Evolutionary conservation across 2,113 vertebrate genomes (phyloP).

Genomic region (Pelmatolapia mariae): DNA sequence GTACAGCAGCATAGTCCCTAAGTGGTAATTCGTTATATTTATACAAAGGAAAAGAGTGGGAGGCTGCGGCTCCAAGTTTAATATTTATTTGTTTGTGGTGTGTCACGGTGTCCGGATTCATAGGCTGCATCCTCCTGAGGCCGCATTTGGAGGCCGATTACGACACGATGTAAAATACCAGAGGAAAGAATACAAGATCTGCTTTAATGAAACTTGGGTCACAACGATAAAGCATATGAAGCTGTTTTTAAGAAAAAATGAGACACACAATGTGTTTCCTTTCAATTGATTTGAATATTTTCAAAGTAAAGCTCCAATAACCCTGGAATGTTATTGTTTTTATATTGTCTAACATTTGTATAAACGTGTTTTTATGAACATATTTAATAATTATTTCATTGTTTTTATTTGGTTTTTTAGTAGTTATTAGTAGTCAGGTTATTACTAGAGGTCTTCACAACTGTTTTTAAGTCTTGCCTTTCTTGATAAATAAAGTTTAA

Average conservation of each 20-base stretch:
- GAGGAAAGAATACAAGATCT: neutral
- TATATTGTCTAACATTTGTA: neutral
- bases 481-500: neutral
- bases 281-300: neutral
- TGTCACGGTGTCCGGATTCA: neutral
- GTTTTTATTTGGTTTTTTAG: neutral
- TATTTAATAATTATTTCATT: neutral
- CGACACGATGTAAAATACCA: neutral
- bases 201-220: neutral
- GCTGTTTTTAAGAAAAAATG: neutral
- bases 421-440: neutral
- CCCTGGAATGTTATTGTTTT: neutral
- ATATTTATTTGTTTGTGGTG: neutral
- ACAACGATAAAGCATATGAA: neutral
- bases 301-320: neutral
- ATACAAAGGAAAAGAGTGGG: neutral
- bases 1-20: neutral
- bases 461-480: neutral
- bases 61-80: rapidly evolving
- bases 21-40: neutral
- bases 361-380: neutral
- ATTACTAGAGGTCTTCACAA: neutral
- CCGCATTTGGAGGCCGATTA: neutral
- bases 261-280: neutral
- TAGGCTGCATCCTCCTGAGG: neutral